These are phyloP conservation scores for Diuraphis noxia DNA, from an alignment of 1,140 invertebrate species.

Conservation along the genomic window DNA sequence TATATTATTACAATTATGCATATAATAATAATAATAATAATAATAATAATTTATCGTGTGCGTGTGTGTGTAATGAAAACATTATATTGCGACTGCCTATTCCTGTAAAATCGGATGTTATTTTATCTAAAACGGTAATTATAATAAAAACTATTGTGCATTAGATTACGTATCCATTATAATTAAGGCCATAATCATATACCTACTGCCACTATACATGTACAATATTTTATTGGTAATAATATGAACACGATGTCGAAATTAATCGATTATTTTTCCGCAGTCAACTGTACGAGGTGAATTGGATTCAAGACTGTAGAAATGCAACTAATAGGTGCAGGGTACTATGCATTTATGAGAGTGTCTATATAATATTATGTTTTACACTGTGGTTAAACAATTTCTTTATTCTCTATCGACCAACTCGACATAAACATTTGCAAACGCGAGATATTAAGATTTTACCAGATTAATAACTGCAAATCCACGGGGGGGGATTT, in stretches of 20 bases:
- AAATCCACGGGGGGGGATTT: too few relatives aligned
- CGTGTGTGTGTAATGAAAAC: not conserved
- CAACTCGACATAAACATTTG: too few relatives aligned
- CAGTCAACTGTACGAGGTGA: not conserved
- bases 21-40: not conserved
- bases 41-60: not conserved
- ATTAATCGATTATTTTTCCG: not conserved
- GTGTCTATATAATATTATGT: too few relatives aligned
- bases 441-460: too few relatives aligned
- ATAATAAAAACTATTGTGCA: not conserved
- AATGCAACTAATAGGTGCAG: too few relatives aligned
- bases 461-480: too few relatives aligned
- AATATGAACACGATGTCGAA: not conserved
- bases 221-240: not conserved
- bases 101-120: not conserved
- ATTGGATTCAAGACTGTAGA: not conserved
- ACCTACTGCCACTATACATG: not conserved
- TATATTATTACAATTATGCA: not conserved
- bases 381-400: too few relatives aligned
- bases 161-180: conserved; percentile 1
- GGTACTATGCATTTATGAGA: too few relatives aligned
- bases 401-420: too few relatives aligned
- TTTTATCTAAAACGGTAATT: conserved; percentile 10
- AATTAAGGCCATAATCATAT: not conserved
- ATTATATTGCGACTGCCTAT: too few relatives aligned